Conservation (phyloP, 2,888 invertebrate species). For the Synanthedon myopaeformis region DNA sequence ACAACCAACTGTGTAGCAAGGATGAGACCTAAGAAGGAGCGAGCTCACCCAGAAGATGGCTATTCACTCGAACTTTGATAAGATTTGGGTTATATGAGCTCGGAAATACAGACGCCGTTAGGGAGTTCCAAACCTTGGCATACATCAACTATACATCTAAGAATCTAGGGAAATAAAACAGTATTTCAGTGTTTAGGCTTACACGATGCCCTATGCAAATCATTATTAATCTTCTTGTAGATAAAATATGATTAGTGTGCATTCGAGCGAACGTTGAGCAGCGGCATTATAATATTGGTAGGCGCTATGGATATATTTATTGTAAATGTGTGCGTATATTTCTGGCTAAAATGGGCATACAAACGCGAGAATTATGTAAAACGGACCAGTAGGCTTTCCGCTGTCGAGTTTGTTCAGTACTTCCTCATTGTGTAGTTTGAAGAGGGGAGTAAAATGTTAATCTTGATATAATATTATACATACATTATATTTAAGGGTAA, state of each 20-base stretch:
- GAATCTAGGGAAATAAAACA: too few species aligned
- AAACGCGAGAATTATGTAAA: conserved; percentile 48
- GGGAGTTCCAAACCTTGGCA: too few species aligned
- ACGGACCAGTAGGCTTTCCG: conserved; percentile 25
- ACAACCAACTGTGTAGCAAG: too few species aligned
- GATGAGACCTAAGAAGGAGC: too few species aligned
- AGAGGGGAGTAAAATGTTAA: conserved; percentile 5
- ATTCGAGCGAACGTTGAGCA: background rate
- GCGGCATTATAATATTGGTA: background rate
- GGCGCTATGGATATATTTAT: background rate
- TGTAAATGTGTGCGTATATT: background rate
- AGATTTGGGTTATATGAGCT: too few species aligned
- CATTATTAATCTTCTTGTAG: too few species aligned
- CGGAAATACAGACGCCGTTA: too few species aligned
- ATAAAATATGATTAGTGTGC: background rate
- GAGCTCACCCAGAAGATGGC: too few species aligned
- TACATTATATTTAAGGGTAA: background rate
- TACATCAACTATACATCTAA: too few species aligned
- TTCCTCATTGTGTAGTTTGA: conserved; percentile 11
- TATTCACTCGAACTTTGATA: too few species aligned
- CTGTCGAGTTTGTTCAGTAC: conserved; percentile 17
- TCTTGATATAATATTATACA: background rate
- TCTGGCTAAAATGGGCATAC: conserved; percentile 27
- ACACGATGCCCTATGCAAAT: too few species aligned
- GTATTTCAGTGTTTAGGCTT: too few species aligned